Conservation (phyloP, 2,888 invertebrate genomes). For the Synanthedon vespiformis region DNA sequence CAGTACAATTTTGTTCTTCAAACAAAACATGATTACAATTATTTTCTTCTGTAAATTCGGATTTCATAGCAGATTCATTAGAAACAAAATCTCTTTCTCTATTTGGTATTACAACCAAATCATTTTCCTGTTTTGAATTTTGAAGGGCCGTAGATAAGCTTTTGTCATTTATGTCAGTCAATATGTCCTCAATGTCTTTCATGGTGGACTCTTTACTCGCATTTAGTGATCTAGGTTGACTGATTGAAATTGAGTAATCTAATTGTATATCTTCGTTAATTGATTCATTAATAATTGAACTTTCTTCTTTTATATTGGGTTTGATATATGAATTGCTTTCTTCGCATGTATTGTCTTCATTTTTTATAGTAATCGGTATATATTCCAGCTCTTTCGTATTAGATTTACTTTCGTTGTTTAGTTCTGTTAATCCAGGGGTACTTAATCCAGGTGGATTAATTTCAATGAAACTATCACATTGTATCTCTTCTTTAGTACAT, state of each 20-base stretch:
- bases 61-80: not conserved
- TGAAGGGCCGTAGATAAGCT: no score
- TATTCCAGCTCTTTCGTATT: not conserved
- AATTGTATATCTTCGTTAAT: no score
- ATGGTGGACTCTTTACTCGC: not conserved
- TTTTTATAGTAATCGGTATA: not conserved
- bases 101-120: not conserved
- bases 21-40: no score
- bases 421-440: not conserved
- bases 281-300: not conserved
- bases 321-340: not conserved
- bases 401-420: not conserved
- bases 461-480: no score
- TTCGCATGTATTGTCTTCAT: not conserved
- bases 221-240: not conserved
- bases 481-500: slow-evolving; percentile 3
- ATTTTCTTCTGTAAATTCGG: not conserved
- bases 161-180: no score
- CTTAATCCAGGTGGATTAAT: no score
- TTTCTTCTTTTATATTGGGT: not conserved
- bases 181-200: not conserved
- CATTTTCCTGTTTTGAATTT: not conserved
- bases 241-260: no score
- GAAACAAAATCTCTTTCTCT: not conserved
- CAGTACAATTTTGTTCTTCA: no score